Base-by-base conservation (phyloP, 2,888 invertebrate genomes). In the Uloborus plumipes region DNA sequence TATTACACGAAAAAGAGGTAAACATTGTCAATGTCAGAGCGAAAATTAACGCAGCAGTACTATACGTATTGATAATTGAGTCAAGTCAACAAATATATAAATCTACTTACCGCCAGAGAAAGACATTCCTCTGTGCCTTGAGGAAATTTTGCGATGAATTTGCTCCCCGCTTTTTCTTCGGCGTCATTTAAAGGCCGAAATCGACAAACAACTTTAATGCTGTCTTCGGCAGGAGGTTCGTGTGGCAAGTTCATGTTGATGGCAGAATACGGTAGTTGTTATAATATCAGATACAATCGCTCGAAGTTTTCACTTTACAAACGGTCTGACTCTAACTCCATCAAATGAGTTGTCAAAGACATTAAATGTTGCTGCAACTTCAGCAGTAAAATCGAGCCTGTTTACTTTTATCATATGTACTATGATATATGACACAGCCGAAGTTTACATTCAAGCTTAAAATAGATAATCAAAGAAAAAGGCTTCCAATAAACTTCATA, bases 121-220 rank as follows among this genome's bases (percentile, higher is more conserved):
- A 98, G 95, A 90, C 96, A 96, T 88, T 97, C 97, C 88, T 98
- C 97, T 84, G 93, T 92, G 87, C 95, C 97, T 86, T 96, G 94
- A 87, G 97, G 97, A 91, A 99, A 99, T 92, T 98, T 98, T 87
- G 98, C 95, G 89, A 99, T 92, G 91, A 99, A 98, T 91, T 96
- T 97, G 86, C 98, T 98, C 88, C 98, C 98, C 92, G 98, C 96
- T 91, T 93, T 96, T 92, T 98, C 98, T 91, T 99, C 99, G 87
- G 96, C 95, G 91, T 97, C 96, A 91, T 99, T 99, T 87, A 99
- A 92, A 88, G 99, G 99, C 90, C 99, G 94, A 92, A 99, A 97
- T 91, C 99, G 95, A 92, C 99, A 99, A 90, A 99, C 97, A 88
- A 99, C 99, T 93, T 94, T 95, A 91, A 91, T 90, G 86, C 88